Conservation (phyloP, 1,140 invertebrate species). For the Matsumurasca onukii region DNA sequence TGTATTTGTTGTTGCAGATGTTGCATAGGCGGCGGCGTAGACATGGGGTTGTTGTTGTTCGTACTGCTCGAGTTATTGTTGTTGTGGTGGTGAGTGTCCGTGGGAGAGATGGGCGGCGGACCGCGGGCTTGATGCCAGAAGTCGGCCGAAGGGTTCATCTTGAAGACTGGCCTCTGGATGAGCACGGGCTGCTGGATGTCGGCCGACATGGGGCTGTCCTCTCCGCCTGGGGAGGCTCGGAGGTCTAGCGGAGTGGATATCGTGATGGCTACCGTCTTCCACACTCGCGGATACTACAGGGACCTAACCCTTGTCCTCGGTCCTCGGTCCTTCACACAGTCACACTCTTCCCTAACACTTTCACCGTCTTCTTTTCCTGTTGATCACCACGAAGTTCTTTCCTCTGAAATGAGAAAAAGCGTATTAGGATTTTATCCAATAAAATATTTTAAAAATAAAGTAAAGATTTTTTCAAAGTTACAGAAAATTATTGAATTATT, state of each 20-base stretch:
- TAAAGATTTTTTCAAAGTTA: no score
- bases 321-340: conserved; percentile 9
- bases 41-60: conserved; percentile 30
- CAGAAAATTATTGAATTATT: no score
- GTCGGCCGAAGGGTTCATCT: conserved; percentile 44
- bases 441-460: no score
- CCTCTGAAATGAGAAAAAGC: conserved; percentile 7
- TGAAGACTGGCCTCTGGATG: conserved; percentile 45
- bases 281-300: conserved; percentile 18
- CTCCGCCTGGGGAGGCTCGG: conserved; percentile 41
- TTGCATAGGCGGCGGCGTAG: conserved; percentile 19
- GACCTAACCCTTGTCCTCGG: conserved; percentile 11
- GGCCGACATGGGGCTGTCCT: conserved; percentile 37
- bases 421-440: background rate
- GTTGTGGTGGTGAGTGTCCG: conserved; percentile 32
- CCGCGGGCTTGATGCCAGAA: conserved; percentile 42
- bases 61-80: conserved; percentile 31
- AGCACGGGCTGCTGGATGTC: conserved; percentile 44
- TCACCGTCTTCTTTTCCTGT: conserved; percentile 4
- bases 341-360: background rate
- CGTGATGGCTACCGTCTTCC: conserved; percentile 36
- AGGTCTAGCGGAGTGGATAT: conserved; percentile 44
- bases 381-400: background rate
- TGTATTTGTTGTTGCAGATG: conserved; percentile 24
- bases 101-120: conserved; percentile 35